Conservation (phyloP, 2,113 vertebrate species). For the Larimichthys crocea region DNA sequence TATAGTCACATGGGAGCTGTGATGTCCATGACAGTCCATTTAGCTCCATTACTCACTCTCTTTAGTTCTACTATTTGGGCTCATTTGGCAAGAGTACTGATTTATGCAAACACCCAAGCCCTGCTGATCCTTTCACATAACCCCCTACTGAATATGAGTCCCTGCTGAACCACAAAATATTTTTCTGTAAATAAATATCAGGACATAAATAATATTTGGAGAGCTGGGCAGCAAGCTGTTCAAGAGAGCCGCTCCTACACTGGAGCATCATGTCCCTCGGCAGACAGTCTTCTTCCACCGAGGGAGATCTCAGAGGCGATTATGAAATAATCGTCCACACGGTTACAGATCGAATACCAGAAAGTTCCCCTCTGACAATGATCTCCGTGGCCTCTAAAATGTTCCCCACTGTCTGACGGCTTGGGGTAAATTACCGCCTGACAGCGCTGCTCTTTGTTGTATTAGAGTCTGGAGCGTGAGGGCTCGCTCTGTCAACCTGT, state of each 20-base stretch:
- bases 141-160: constrained; percentile 74
- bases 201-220: constrained; percentile 74
- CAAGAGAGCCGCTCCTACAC: constrained; percentile 52
- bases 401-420: constrained; percentile 47
- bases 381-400: constrained; percentile 52
- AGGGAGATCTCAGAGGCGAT: constrained; percentile 34
- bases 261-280: constrained; percentile 22
- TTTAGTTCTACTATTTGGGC: constrained; percentile 51
- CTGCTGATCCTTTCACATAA: constrained; percentile 79
- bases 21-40: constrained; percentile 64
- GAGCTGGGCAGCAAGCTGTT: constrained; percentile 76
- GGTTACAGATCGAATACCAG: constrained; percentile 41
- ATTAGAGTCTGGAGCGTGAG: constrained; percentile 75
- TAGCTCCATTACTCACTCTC: constrained; percentile 65
- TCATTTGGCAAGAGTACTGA: constrained; percentile 76
- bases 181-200: constrained; percentile 79
- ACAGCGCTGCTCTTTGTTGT: constrained; percentile 79
- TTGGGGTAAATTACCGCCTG: constrained; percentile 75
- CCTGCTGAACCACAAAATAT: constrained; percentile 78
- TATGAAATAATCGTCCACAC: constrained; percentile 60
- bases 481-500: constrained; percentile 75
- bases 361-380: constrained; percentile 43
- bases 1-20: constrained; percentile 66
- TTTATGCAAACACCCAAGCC: constrained; percentile 78
- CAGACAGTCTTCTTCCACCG: constrained; percentile 29